Base-by-base conservation (phyloP, 2,113 vertebrate genomes). In the Globicephala melas region DNA sequence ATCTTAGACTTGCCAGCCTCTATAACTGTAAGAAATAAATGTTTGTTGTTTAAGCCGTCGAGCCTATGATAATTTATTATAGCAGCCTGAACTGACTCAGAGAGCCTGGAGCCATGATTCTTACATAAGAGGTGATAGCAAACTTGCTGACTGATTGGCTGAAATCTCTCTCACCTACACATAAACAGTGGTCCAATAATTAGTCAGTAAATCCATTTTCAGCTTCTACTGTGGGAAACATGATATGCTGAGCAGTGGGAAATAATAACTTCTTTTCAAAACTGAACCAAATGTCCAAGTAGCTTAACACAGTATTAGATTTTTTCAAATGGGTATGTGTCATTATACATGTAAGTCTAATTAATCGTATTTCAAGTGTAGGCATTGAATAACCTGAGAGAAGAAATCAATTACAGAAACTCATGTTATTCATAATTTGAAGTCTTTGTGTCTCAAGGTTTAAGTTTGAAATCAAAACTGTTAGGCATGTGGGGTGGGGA, bases 351-450 rank as follows among this genome's bases (percentile, higher is more conserved):
- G 1, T 17, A 50, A 95, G 70, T 53, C 80, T 82, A 53, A 82
- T 88, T 74, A 81, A 95, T 96, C 74, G 3, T 50, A 92, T 97
- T 96, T 70, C 73, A 50, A 65, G 68, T 10, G 21, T 38, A 28
- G 33, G 55, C 36, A 44, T 0, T 53, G 62, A 80, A 88, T 74
- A 81, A 74, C 47, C 41, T 8, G 5, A 94, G 36, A 91, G 60
- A 79, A 92, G 67, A 89, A 91, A 92, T 95, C 77, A 95, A 44
- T 93, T 58, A 67, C 58, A 89, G 58, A 85, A 76, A 96, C 88
- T 87, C 21, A 25, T 4, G 6, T 65, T 90, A 63, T 60, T 97
- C n/a, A 91, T 65, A 47, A 63, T 83, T 80, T 70, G 77, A 93
- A 38, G 47, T 58, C 70, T 87, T 80, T 80, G 33, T 50, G 71